Base-by-base conservation (phyloP, 2,113 vertebrate genomes). In the Amphilophus citrinellus region DNA sequence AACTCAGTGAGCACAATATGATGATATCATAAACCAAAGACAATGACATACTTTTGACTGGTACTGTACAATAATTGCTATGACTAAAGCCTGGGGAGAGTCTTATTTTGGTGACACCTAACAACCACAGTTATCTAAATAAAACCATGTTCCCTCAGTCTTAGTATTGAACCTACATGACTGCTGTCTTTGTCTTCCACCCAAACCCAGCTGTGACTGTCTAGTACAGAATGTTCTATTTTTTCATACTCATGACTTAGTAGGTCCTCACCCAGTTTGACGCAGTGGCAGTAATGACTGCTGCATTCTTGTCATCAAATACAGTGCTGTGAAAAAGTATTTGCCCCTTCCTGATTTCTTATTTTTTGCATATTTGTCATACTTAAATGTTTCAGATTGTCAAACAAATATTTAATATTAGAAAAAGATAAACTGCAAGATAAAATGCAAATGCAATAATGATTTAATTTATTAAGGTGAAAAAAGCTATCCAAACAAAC, bases 211-310 rank as follows among this genome's bases (percentile, higher is more conserved):
- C 35, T 18, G 7, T 22, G 61, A 27, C 10, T 3, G 13, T 84
- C 58, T 76, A 32, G 68, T 17, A 88, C 79, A 77, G 37, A n/a
- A 17, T 56, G 78, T 88, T 15, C 62, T 18, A 7, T 44, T 53
- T 56, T 82, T 8, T 66, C 30, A 56, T 50, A 24, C 7, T 56
- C 7, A 50, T 60, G 63, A 77, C 14, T 24, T 30, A 75, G 24
- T 1, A 10, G 0, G 15, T 27, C 59, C 65, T 22, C 61, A 11
- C 83, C 77, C 53, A 30, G 78, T n/a, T 5, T 61, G 61, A 71
- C 47, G 2, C 10, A 65, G 1, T 22, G 6, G 5, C 3, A 1
- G 1, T 1, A 50, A n/a, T 50, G 20, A 30, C 24, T 17, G 0
- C 20, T 1, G 15, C 20, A 76, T 85, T 83, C 57, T 79, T 80